These are phyloP conservation scores for Sula dactylatra DNA, from an alignment of 2,113 vertebrate species.

Conservation along the genomic window DNA sequence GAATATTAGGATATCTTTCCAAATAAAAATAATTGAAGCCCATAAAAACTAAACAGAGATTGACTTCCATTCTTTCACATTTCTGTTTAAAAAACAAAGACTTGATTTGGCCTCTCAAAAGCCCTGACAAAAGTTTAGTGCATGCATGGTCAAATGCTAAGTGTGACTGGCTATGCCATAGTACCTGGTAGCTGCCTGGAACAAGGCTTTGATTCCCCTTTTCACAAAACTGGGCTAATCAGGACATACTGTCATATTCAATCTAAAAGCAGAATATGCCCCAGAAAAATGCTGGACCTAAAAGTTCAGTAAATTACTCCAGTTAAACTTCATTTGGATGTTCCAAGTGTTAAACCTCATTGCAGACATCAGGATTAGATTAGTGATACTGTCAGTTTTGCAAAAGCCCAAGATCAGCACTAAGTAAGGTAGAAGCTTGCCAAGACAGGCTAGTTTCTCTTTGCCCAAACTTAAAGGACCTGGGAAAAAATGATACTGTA, in stretches of 20 bases:
- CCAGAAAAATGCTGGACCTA: background rate
- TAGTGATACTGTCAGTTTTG: slow-evolving; percentile 41
- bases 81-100: background rate
- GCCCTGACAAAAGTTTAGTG: background rate
- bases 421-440: slow-evolving; percentile 4
- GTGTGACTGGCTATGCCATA: background rate
- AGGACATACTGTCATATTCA: slow-evolving; percentile 34
- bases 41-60: background rate
- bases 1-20: background rate
- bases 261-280: background rate
- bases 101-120: background rate
- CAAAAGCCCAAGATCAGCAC: background rate
- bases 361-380: slow-evolving; percentile 45
- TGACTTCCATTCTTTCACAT: background rate
- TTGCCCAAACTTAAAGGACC: slow-evolving; percentile 11
- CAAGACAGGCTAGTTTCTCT: background rate
- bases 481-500: slow-evolving; percentile 31
- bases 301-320: slow-evolving; percentile 40
- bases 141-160: background rate
- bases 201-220: background rate
- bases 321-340: background rate
- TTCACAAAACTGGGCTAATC: background rate
- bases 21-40: background rate
- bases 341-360: slow-evolving; percentile 32
- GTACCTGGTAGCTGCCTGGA: background rate